Evolutionary conservation across 2,797 vertebrate species (phyloP).

Genomic region (Ptychadena robeensis): DNA sequence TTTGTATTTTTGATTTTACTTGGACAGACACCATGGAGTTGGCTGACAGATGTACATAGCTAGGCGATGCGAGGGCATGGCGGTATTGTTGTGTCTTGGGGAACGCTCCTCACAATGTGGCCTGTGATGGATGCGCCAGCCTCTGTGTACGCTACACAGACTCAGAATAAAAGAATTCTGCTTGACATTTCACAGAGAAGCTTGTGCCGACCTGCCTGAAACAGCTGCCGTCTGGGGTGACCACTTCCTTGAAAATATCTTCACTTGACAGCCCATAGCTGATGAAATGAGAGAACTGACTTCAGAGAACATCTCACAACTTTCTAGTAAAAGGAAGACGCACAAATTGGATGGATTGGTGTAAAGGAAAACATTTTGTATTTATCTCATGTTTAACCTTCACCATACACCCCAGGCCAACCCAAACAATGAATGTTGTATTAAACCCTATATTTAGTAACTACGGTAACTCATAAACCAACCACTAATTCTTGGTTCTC

Average conservation of each 20-base stretch:
- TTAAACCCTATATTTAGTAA: no score
- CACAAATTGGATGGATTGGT: not conserved
- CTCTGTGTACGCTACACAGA: not conserved
- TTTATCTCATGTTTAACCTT: no score
- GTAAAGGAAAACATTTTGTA: no score
- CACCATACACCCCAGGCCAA: no score
- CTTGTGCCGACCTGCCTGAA: not conserved
- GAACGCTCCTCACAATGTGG: not conserved
- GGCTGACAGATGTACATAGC: not conserved
- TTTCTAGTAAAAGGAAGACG: not conserved
- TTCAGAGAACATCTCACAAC: not conserved
- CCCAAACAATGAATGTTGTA: no score
- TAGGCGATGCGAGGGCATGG: not conserved
- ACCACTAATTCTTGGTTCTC: no score
- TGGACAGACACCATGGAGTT: not conserved
- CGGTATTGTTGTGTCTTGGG: conserved; percentile 8
- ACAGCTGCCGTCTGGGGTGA: conserved; percentile 17
- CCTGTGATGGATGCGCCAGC: not conserved
- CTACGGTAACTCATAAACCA: no score
- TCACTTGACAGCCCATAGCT: not conserved
- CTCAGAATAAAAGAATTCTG: not conserved
- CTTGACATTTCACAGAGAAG: conserved; percentile 23
- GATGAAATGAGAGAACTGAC: not conserved
- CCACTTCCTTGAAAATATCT: not conserved
- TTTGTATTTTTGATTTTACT: no score